Percentiles rank a stretch among this genome's conserved stretches.
Evolutionary conservation across 2,888 invertebrate species (phyloP).

Genomic region (Eupithecia exiguata): DNA sequence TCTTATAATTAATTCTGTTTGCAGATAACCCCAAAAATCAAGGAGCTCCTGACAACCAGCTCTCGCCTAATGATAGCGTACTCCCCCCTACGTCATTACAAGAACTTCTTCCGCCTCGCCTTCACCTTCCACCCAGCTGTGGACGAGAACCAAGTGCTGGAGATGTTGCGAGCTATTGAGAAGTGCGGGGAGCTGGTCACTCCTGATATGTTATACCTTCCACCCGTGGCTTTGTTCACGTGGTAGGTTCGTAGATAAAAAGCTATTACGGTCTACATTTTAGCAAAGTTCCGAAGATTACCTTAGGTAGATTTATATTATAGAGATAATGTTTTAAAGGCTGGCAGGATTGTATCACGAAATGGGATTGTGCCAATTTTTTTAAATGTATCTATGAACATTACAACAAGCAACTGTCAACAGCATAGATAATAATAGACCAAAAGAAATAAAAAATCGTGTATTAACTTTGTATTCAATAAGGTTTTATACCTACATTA

Average conservation of each 20-base stretch:
- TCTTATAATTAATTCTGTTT: conserved; percentile 14
- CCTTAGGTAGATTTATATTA: neutral
- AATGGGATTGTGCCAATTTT: too few species aligned
- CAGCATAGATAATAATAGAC: neutral
- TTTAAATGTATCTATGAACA: too few species aligned
- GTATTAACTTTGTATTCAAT: neutral
- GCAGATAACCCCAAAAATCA: conserved; percentile 88
- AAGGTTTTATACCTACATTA: neutral
- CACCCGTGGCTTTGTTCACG: neutral
- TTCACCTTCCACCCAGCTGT: conserved; percentile 88
- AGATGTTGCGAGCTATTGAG: conserved; percentile 86
- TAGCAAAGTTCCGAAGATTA: neutral
- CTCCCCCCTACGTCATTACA: conserved; percentile 86
- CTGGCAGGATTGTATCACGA: too few species aligned
- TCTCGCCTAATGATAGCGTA: conserved; percentile 91
- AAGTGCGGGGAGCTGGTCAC: conserved; percentile 79
- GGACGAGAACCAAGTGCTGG: conserved; percentile 83
- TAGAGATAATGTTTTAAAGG: too few species aligned
- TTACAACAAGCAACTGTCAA: neutral
- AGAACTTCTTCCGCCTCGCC: conserved; percentile 91
- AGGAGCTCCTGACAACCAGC: conserved; percentile 86
- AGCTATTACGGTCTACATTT: too few species aligned
- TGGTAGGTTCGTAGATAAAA: neutral
- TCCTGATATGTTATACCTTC: conserved; percentile 9
- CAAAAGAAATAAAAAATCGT: too few species aligned